Evolutionary conservation across 2,113 vertebrate genomes (phyloP).

Genomic region (Ochotona princeps): DNA sequence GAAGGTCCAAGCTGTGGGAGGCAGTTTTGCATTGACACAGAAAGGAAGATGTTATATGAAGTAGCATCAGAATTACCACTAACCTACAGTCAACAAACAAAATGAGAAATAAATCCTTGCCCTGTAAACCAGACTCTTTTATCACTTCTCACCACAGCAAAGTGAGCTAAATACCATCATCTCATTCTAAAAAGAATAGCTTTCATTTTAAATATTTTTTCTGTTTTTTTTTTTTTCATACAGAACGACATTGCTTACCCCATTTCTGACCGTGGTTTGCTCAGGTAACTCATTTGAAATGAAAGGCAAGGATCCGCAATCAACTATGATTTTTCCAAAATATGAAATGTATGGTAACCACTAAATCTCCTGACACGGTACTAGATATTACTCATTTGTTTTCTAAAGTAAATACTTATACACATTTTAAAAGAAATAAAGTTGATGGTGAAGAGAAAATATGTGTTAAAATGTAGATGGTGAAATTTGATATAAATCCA

Average conservation of each 20-base stretch:
- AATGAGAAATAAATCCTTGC: not conserved
- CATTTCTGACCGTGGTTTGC: not conserved
- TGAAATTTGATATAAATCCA: not conserved
- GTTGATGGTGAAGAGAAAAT: not conserved
- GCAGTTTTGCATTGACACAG: not conserved
- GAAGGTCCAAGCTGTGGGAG: not conserved
- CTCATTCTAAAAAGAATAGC: not conserved
- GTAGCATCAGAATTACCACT: not conserved
- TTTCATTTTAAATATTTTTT: not conserved
- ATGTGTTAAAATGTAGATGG: not conserved
- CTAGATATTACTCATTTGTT: not conserved
- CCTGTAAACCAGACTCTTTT: not conserved
- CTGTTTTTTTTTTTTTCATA: too few relatives aligned
- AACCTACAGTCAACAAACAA: not conserved
- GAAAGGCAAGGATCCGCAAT: not conserved
- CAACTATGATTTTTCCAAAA: not conserved
- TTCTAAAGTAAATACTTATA: not conserved
- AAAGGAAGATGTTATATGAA: not conserved
- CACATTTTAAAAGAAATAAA: not conserved
- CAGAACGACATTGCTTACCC: not conserved
- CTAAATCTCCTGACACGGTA: not conserved
- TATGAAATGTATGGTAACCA: not conserved
- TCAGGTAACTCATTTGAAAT: not conserved
- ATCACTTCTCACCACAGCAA: not conserved
- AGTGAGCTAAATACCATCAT: not conserved